A percentile compares a stretch with the other conserved stretches of the same genome.
Evolutionary conservation across 2,113 vertebrate genomes (phyloP).

Genomic region (Phyllostomus hastatus): DNA sequence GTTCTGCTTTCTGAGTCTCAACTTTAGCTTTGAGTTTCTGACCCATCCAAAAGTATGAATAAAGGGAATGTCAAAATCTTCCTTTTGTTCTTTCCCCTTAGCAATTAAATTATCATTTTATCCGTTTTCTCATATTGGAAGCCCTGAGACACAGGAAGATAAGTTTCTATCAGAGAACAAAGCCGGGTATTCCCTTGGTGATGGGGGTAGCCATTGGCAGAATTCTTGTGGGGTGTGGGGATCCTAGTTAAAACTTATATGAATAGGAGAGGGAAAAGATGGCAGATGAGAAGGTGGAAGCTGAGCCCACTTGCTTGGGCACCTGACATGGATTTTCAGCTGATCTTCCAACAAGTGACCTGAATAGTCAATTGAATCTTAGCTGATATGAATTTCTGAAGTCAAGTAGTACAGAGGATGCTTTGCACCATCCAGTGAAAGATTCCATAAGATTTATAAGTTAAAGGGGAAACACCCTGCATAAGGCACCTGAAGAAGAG

Average conservation of each 20-base stretch:
- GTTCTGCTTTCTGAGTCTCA: not conserved
- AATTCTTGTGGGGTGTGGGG: not conserved
- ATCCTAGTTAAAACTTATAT: not conserved
- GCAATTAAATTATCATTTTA: conserved; percentile 52
- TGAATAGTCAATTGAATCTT: no score
- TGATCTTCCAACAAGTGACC: no score
- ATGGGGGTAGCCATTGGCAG: not conserved
- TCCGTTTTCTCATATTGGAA: conserved; percentile 13
- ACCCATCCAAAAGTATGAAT: conserved; percentile 9
- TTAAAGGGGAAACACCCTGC: no score
- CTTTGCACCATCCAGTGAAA: no score
- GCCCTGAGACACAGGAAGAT: not conserved
- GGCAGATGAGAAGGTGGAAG: no score
- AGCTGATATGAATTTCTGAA: no score
- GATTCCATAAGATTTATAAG: no score
- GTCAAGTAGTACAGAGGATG: no score
- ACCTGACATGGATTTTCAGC: no score
- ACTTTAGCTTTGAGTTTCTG: conserved; percentile 19
- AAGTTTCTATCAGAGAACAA: conserved; percentile 5
- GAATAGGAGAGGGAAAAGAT: not conserved
- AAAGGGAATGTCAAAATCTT: not conserved
- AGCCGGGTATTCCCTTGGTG: not conserved
- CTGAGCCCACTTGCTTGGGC: no score
- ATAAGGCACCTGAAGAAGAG: no score
- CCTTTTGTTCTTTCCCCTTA: conserved; percentile 42